phyloP scores from a whole-genome alignment of 2,113 vertebrate genomes.

The Cisticola juncidis region DNA sequence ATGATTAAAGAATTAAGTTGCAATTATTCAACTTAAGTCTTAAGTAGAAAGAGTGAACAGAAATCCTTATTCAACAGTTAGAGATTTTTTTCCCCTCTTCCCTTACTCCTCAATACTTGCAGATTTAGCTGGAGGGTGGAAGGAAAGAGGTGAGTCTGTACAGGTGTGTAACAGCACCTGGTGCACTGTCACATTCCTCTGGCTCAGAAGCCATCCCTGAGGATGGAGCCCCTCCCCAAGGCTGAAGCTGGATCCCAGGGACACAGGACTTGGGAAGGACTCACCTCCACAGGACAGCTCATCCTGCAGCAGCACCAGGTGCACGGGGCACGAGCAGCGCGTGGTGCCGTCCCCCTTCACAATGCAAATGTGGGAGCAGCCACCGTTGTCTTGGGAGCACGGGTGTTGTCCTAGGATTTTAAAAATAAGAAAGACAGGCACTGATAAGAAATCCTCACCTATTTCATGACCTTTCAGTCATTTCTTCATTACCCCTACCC shows the following conservation, averaged over 20 bases:
- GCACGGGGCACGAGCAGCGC: conserved; percentile 92
- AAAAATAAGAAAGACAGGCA: not conserved
- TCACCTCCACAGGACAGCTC: conserved; percentile 95
- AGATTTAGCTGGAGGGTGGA: not conserved
- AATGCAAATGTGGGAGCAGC: conserved; percentile 96
- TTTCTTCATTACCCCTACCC: not conserved
- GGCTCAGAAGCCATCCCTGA: not conserved
- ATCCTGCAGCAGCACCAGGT: conserved; percentile 92
- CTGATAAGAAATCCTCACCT: not conserved
- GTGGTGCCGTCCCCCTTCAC: conserved; percentile 95
- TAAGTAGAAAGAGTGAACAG: not conserved
- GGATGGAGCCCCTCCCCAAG: not conserved
- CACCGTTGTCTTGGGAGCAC: conserved; percentile 93
- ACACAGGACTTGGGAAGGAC: not conserved
- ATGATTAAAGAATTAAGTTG: not conserved
- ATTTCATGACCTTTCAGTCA: not conserved
- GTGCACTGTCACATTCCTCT: not conserved
- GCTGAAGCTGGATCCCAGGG: not conserved
- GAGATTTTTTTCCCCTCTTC: not conserved
- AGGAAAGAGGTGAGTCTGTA: not conserved
- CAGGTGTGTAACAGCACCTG: not conserved
- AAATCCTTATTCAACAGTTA: not conserved
- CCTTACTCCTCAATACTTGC: not conserved
- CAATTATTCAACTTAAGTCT: not conserved
- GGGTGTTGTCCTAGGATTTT: conserved; percentile 86